A percentile compares a stretch with the other conserved stretches of the same genome.
phyloP scores from a whole-genome alignment of 2,113 vertebrate genomes.

The Cololabis saira region DNA sequence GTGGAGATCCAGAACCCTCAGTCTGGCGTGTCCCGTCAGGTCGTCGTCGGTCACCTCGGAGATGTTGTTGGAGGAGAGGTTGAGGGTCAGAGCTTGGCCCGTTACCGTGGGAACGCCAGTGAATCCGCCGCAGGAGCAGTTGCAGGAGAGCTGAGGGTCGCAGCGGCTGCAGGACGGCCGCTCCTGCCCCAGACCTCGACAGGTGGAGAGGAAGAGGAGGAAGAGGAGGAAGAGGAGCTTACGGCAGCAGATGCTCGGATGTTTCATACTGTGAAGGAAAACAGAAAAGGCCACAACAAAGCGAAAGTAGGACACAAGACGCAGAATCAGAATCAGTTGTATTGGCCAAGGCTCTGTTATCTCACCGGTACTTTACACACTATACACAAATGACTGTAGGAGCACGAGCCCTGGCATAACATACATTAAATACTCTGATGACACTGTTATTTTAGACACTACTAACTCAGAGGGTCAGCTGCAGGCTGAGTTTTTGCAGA shows the following conservation, averaged over 20 bases:
- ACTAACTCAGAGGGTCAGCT: too few relatives aligned
- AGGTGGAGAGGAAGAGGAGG: not conserved
- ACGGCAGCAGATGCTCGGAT: not conserved
- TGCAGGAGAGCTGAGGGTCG: slow-evolving; percentile 34
- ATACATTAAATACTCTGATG: too few relatives aligned
- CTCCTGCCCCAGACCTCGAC: slow-evolving; percentile 5
- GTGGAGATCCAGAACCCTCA: slow-evolving; percentile 45
- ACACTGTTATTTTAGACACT: too few relatives aligned
- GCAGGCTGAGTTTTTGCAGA: too few relatives aligned
- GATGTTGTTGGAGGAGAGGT: slow-evolving; percentile 64
- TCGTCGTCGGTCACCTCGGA: slow-evolving; percentile 10
- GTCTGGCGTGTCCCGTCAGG: not conserved
- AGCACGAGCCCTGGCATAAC: too few relatives aligned
- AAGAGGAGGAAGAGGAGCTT: slow-evolving; percentile 17
- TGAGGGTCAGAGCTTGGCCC: slow-evolving; percentile 26
- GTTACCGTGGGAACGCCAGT: slow-evolving; percentile 42
- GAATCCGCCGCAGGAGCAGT: slow-evolving; percentile 51
- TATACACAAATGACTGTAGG: too few relatives aligned
- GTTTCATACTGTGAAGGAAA: slow-evolving; percentile 29
- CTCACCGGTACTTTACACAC: too few relatives aligned
- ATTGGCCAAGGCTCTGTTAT: too few relatives aligned
- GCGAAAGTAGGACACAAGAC: not conserved
- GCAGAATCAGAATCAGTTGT: too few relatives aligned
- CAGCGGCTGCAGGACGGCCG: slow-evolving; percentile 30
- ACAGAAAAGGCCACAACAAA: not conserved